A percentile compares a stretch with the other conserved stretches of the same genome.
These are phyloP conservation scores for Salpingus planirostris DNA, from an alignment of 2,888 invertebrate genomes.

Conservation along the genomic window DNA sequence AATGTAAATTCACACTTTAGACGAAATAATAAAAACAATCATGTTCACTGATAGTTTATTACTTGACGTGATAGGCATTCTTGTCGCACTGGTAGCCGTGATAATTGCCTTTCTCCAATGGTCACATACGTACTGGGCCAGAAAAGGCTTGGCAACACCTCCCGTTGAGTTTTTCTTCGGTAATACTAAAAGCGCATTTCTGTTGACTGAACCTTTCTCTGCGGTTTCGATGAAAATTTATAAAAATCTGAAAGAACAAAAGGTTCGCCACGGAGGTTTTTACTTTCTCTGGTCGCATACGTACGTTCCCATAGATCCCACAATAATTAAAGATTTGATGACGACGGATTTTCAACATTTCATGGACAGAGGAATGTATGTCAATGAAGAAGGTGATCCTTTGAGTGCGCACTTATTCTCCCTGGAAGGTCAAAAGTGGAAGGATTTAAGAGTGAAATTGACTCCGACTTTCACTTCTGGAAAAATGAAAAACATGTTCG, in stretches of 20 bases:
- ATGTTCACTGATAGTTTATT: no score
- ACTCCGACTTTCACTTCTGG: conserved; percentile 55
- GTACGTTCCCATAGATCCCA: conserved; percentile 14
- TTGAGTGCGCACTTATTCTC: conserved; percentile 49
- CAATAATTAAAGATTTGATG: conserved; percentile 38
- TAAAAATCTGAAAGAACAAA: neutral
- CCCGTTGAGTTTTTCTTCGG: neutral
- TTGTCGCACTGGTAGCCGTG: neutral
- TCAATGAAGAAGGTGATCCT: conserved; percentile 48
- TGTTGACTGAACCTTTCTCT: no score
- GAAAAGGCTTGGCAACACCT: neutral
- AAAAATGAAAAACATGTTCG: conserved; percentile 54
- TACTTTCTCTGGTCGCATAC: conserved; percentile 8
- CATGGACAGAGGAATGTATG: conserved; percentile 50
- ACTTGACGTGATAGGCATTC: neutral
- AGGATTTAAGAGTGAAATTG: conserved; percentile 48
- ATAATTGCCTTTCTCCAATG: neutral
- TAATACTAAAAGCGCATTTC: no score
- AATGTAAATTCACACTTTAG: no score
- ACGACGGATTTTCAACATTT: conserved; percentile 52
- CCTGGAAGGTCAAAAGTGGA: conserved; percentile 50
- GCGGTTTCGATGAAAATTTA: no score
- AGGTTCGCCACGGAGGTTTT: conserved; percentile 4
- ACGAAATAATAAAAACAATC: no score
- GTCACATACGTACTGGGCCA: neutral